Evolutionary conservation across 2,888 invertebrate species (phyloP).

Genomic region (Seira ritae): DNA sequence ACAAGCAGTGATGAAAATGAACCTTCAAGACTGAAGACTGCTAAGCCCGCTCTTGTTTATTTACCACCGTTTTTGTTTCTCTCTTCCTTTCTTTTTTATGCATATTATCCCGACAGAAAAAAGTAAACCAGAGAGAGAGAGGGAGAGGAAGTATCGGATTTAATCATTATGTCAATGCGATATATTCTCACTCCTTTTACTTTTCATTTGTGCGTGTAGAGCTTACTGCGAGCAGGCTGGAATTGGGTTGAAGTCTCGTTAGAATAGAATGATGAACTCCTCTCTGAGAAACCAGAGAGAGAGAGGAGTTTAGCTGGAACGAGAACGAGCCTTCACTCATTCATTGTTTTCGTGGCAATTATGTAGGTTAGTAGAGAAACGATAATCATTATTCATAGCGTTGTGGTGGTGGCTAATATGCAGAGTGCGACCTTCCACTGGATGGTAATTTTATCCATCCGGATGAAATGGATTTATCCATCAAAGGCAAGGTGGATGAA

Average conservation of each 20-base stretch:
- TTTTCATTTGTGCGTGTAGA: not conserved
- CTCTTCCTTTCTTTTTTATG: not conserved
- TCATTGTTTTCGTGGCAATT: not conserved
- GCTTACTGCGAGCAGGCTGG: not conserved
- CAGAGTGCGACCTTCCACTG: too few relatives aligned
- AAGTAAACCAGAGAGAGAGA: too few relatives aligned
- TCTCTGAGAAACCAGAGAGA: not conserved
- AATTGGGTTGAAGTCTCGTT: not conserved
- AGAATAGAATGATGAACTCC: not conserved
- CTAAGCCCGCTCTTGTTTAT: not conserved
- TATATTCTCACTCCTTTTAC: constrained; percentile 8
- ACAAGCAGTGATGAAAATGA: not conserved
- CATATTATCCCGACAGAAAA: constrained; percentile 3
- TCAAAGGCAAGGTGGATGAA: too few relatives aligned
- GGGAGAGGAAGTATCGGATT: constrained; percentile 62
- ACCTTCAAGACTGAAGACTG: not conserved
- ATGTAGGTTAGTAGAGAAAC: constrained; percentile 59
- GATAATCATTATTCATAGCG: constrained; percentile 54
- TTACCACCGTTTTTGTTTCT: not conserved
- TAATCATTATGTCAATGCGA: constrained; percentile 53
- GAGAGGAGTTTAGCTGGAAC: not conserved
- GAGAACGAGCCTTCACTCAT: constrained; percentile 6
- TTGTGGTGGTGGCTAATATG: constrained; percentile 17
- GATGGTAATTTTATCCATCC: too few relatives aligned
- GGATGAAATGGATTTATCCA: too few relatives aligned